These are phyloP conservation scores for Periophthalmus modestus DNA, from an alignment of 2,113 vertebrate genomes.

Conservation along the genomic window DNA sequence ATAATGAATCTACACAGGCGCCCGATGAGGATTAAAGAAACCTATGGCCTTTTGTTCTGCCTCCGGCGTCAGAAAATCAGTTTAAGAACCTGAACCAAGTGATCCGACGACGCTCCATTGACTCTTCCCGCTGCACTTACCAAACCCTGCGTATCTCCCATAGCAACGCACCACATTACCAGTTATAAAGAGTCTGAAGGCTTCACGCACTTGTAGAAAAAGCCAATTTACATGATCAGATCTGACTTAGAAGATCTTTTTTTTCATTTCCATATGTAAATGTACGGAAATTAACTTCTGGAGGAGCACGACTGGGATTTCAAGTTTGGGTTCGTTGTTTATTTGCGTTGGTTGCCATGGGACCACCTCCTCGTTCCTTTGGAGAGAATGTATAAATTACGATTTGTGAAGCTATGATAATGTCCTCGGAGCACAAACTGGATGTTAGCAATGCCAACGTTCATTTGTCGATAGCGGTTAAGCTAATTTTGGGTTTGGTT, in stretches of 20 bases:
- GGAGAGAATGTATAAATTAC: not conserved
- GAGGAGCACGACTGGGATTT: conserved; percentile 29
- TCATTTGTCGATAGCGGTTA: not conserved
- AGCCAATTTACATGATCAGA: conserved; percentile 15
- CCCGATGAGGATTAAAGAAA: conserved; percentile 11
- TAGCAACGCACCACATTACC: not conserved
- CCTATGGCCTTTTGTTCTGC: not conserved
- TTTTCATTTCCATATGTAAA: conserved; percentile 67
- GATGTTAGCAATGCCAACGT: not conserved
- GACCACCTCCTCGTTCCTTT: conserved; percentile 2
- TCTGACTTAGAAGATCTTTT: conserved; percentile 21
- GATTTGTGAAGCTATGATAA: not conserved
- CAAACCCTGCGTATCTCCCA: not conserved
- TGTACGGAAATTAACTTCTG: conserved; percentile 49
- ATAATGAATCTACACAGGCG: not conserved
- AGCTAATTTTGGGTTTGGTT: no score
- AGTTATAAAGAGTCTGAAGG: not conserved
- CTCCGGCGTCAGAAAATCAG: conserved; percentile 18
- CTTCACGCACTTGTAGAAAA: not conserved
- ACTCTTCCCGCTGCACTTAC: conserved; percentile 21
- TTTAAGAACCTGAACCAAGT: conserved; percentile 14
- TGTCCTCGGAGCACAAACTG: not conserved
- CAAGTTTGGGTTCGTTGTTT: conserved; percentile 34
- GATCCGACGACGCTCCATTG: conserved; percentile 16
- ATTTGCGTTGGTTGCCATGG: conserved; percentile 18